Evolutionary conservation across 1,140 invertebrate genomes (phyloP).

Genomic region (Cotesia chilonis): DNA sequence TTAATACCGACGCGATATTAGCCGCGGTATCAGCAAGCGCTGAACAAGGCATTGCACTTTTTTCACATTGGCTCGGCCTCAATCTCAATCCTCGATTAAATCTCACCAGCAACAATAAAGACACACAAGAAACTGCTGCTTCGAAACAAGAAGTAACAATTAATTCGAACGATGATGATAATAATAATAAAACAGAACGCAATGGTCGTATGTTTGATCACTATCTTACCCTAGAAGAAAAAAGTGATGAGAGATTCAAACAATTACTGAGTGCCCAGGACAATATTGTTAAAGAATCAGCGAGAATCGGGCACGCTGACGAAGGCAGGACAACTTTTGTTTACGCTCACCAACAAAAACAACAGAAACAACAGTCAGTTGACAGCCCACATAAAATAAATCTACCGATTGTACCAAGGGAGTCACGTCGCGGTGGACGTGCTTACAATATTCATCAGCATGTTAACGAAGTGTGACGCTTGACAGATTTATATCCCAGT

Average conservation of each 20-base stretch:
- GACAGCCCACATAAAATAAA: constrained; percentile 12
- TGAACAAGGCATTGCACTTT: constrained; percentile 66
- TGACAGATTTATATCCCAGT: constrained; percentile 4
- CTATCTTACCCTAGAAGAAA: constrained; percentile 43
- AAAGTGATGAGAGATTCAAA: constrained; percentile 61
- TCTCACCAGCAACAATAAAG: constrained; percentile 40
- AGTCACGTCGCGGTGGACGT: constrained; percentile 59
- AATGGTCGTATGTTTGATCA: constrained; percentile 43
- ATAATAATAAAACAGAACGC: constrained; percentile 21
- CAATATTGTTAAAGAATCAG: constrained; percentile 60
- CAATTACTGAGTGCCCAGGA: constrained; percentile 61
- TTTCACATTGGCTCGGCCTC: constrained; percentile 64
- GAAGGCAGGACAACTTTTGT: constrained; percentile 58
- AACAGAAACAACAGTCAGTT: background rate
- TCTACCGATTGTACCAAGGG: constrained; percentile 52
- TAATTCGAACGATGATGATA: background rate
- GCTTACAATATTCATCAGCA: constrained; percentile 64
- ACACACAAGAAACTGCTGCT: constrained; percentile 31
- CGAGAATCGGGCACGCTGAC: constrained; percentile 53
- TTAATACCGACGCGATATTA: constrained; percentile 64
- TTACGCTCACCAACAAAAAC: constrained; percentile 51
- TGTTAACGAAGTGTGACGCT: constrained; percentile 59
- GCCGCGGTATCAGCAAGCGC: constrained; percentile 67
- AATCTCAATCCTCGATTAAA: constrained; percentile 58
- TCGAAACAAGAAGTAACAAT: constrained; percentile 31